Base-by-base conservation (phyloP, 2,113 vertebrate genomes). In the Parus major region DNA sequence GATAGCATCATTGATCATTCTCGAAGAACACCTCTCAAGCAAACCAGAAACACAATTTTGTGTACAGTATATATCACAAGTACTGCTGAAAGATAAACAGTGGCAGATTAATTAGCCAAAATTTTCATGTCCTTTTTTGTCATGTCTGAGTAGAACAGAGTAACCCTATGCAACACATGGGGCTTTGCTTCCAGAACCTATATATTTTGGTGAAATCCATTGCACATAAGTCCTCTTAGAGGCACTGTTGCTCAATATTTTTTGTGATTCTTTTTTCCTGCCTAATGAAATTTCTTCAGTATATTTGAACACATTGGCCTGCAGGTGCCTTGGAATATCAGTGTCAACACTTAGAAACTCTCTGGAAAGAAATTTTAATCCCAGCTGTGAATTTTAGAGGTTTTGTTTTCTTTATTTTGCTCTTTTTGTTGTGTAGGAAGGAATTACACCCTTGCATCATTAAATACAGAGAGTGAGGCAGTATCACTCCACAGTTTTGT, bases 211-310 rank as follows among this genome's bases (percentile, higher is more conserved):
- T 59, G 61, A 56, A 84, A 82, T 75, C 36, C 86, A 87, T 79
- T 93, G 81, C 84, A 14, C 53, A 49, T 46, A 6, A 95, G 82
- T 85, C 91, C 91, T 92, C 84, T 86, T 89, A 95, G 86, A 97
- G 91, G 94, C 87, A 91, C 89, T 92, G 96, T 92, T 95, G 94
- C 39, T 86, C 66, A 91, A 65, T 86, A 49, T 20, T 78, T 93
- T 88, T 93, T 83, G 18, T 82, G 25, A 68, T 71, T 47, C 8
- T 64, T 96, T 28, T 86, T 88, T 78, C 21, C 24, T 79, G 13
- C 52, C 56, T 93, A 71, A 70, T 52, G 66, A 69, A 90, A 76
- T 86, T 81, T 15, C 27, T 68, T 75, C 27, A 28, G 9, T 52
- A 47, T 29, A 42, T 83, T 77, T 7, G 1, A 95, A 89, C 18